Conservation (phyloP, 1,140 invertebrate species). For the Bemisia tabaci region DNA sequence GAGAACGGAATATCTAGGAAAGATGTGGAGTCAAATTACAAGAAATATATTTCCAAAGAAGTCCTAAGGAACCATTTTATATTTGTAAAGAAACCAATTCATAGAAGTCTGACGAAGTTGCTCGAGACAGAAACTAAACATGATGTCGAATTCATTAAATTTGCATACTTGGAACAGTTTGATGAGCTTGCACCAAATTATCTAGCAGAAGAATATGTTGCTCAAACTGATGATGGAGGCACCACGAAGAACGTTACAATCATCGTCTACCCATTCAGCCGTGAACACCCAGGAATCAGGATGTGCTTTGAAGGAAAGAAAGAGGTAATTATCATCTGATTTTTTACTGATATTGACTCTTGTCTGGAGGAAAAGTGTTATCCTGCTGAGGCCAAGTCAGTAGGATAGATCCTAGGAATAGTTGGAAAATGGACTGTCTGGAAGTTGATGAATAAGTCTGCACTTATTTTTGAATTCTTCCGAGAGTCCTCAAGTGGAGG, state of each 20-base stretch:
- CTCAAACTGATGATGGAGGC: conserved; percentile 44
- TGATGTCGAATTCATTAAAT: conserved; percentile 52
- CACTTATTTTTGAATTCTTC: no score
- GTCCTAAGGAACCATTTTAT: conserved; percentile 54
- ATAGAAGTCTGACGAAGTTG: conserved; percentile 39
- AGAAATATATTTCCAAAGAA: conserved; percentile 64
- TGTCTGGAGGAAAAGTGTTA: conserved; percentile 2
- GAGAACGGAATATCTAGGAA: conserved; percentile 49
- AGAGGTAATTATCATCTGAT: conserved; percentile 34
- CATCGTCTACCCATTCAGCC: conserved; percentile 53
- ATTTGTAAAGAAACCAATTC: conserved; percentile 59
- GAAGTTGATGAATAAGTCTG: background rate
- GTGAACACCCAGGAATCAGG: conserved; percentile 46
- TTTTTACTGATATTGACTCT: conserved; percentile 4
- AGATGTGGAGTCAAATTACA: conserved; percentile 56
- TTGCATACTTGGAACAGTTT: conserved; percentile 61
- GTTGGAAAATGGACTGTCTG: background rate
- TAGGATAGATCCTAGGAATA: background rate
- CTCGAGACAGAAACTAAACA: conserved; percentile 24
- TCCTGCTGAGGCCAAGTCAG: background rate
- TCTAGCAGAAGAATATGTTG: conserved; percentile 58
- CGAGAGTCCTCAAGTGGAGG: no score
- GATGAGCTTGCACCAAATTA: conserved; percentile 65
- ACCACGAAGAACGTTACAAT: conserved; percentile 36
- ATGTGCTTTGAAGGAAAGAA: conserved; percentile 42